These are phyloP conservation scores for Zalophus californianus DNA, from an alignment of 2,797 vertebrate genomes.

Conservation along the genomic window DNA sequence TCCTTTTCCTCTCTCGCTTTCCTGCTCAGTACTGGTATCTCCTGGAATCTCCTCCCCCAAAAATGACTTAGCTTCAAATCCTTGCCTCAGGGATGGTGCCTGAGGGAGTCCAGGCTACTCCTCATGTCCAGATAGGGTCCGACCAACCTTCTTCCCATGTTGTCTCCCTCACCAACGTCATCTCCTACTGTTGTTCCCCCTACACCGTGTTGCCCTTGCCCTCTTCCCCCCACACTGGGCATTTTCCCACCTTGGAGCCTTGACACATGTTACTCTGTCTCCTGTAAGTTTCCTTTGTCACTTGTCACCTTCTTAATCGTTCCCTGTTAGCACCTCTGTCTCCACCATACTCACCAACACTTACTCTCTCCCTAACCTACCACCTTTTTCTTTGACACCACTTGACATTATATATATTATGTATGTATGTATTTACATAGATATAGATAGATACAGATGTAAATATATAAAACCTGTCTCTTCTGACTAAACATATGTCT, in stretches of 20 bases:
- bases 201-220: background rate
- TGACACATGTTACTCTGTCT: background rate
- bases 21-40: background rate
- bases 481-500: background rate
- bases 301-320: background rate
- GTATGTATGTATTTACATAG: background rate
- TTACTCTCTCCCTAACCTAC: background rate
- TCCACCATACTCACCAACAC: background rate
- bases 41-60: background rate
- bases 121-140: background rate
- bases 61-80: background rate
- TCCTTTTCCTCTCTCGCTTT: background rate
- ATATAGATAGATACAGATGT: too few species aligned
- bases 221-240: background rate
- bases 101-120: background rate
- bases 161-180: background rate
- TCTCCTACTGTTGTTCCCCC: background rate
- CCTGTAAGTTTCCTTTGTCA: background rate
- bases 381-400: background rate
- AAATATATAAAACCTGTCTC: background rate
- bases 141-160: background rate
- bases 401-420: background rate
- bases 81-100: background rate
- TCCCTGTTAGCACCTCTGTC: fast-evolving
- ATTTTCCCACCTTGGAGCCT: background rate